phyloP scores from a whole-genome alignment of 2,797 vertebrate species.

The Cheirogaleus major region DNA sequence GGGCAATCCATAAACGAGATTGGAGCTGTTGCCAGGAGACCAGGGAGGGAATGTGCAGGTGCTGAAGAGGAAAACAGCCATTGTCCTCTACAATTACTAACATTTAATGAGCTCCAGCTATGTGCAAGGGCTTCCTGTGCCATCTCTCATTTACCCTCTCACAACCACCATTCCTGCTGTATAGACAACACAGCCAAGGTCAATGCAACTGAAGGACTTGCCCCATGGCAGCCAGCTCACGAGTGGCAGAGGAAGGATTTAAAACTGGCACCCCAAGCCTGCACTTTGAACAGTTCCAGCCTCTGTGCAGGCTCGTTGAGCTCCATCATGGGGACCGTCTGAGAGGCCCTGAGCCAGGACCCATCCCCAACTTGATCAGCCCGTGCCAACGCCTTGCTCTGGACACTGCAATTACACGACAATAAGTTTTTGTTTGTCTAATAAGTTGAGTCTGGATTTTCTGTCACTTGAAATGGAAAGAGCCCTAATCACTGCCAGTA shows the following conservation, averaged over 20 bases:
- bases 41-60: not conserved
- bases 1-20: not conserved
- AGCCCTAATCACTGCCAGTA: not conserved
- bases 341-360: not conserved
- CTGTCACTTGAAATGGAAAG: not conserved
- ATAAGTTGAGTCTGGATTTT: slow-evolving; percentile 3
- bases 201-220: not conserved
- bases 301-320: fast-evolving
- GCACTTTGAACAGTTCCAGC: not conserved
- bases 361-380: fast-evolving
- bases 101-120: not conserved
- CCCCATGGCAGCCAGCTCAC: not conserved
- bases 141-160: not conserved
- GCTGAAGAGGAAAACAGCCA: not conserved
- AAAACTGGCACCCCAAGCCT: not conserved
- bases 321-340: not conserved
- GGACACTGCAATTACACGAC: not conserved
- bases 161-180: not conserved
- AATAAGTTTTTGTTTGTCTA: not conserved
- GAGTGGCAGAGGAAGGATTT: not conserved
- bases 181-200: not conserved
- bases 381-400: fast-evolving
- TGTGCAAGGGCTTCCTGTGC: not conserved
- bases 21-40: not conserved
- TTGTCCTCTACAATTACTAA: not conserved